Evolutionary conservation across 1,140 invertebrate species (phyloP).

Genomic region (Colletes latitarsis): DNA sequence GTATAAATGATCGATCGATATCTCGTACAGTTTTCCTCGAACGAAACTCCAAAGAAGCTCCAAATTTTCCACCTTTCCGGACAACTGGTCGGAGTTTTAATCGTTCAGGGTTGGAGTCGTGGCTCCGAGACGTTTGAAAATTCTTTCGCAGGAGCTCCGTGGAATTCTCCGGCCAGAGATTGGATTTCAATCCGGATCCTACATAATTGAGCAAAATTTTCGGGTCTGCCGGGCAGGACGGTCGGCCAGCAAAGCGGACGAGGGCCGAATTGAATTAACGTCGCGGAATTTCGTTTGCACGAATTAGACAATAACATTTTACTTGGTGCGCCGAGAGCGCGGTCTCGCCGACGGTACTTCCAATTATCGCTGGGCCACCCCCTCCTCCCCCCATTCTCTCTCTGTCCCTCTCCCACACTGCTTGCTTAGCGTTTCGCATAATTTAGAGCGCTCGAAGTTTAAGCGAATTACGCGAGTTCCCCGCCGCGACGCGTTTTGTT

Average conservation of each 20-base stretch:
- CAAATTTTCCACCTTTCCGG: no score
- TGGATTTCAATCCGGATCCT: conserved; percentile 26
- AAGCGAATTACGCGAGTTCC: conserved; percentile 56
- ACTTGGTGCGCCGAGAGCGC: neutral
- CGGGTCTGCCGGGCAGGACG: conserved; percentile 19
- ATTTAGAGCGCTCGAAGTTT: conserved; percentile 39
- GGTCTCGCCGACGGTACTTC: neutral
- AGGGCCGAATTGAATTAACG: conserved; percentile 38
- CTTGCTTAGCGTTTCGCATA: conserved; percentile 48
- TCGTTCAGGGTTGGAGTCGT: no score
- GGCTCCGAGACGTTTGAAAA: no score
- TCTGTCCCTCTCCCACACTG: neutral
- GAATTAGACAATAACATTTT: conserved; percentile 55
- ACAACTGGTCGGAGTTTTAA: no score
- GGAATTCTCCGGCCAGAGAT: conserved; percentile 1
- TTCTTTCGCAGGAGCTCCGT: no score
- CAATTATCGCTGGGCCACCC: conserved; percentile 28
- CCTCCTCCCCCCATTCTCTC: neutral
- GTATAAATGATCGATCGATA: no score
- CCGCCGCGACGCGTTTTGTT: conserved; percentile 12
- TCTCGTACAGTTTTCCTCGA: no score
- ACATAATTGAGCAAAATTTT: conserved; percentile 40
- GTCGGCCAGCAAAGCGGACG: neutral
- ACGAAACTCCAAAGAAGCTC: no score
- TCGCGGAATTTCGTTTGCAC: conserved; percentile 47